Percentiles rank a stretch among this genome's conserved stretches.
Evolutionary conservation across 2,797 vertebrate species (phyloP).

Genomic region (Pachyuromys duprasi): DNA sequence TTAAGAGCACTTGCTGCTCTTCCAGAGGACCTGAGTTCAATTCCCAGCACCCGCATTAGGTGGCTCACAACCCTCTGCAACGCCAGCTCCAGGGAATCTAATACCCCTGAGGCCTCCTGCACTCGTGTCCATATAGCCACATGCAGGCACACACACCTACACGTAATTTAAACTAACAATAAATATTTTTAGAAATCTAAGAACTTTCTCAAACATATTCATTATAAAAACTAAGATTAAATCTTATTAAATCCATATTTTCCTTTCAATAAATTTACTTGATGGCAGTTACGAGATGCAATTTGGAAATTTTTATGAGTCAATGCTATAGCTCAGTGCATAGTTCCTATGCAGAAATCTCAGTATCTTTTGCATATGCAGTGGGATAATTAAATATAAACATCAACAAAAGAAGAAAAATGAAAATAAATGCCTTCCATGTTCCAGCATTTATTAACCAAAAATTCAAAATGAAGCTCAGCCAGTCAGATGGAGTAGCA

Average conservation of each 20-base stretch:
- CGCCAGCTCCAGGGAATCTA: background rate
- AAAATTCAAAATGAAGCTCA: background rate
- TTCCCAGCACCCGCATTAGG: background rate
- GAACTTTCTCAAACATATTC: background rate
- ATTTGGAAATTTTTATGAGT: background rate
- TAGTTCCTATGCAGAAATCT: background rate
- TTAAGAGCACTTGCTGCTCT: background rate
- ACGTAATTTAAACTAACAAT: background rate
- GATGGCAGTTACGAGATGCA: background rate
- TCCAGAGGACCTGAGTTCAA: background rate
- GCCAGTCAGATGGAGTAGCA: no score
- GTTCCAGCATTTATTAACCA: background rate
- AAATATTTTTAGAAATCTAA: background rate
- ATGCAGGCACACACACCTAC: background rate
- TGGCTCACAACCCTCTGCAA: background rate
- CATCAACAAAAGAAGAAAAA: background rate
- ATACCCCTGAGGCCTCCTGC: background rate
- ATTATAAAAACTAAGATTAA: background rate
- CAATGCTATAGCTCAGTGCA: background rate
- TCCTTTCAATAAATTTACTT: background rate
- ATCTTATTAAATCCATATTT: background rate
- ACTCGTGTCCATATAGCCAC: background rate
- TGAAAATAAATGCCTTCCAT: background rate
- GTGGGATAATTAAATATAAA: background rate
- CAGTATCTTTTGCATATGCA: background rate